Evolutionary conservation across 2,797 vertebrate species (phyloP), one percentile per base, ranked within the genome.

Genomic region (Danio tinwini): DNA sequence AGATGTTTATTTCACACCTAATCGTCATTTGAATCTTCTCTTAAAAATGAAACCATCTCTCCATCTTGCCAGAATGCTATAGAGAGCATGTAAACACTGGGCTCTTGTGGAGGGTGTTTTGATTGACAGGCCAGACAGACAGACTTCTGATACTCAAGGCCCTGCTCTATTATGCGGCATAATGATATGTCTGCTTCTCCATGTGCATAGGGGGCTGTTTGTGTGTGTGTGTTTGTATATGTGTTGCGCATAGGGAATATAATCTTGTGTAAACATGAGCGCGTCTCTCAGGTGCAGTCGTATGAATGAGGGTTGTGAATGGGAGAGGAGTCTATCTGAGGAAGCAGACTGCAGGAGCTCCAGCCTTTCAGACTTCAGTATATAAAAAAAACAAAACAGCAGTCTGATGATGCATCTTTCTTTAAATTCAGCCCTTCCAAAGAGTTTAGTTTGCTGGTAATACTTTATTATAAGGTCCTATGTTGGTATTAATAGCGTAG

Each of bases 261-360:
- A 89, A 91, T 89, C 89, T 88, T 91, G 88, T 88, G 89, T 88
- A 91, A 92, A 92, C 90, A 91, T 81, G 61, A 71, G 80, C 82
- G 50, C 78, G 81, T 84, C 85, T 90, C 86, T 89, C 91, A 92
- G 90, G 88, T 91, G 88, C 89, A 90, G 85, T 67, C 73, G 82
- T 82, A 82, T 92, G 87, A 91, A 90, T 85, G 78, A 86, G 65
- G 72, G 67, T 65, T 7, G 65, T 78, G 76, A 78, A 78, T 70
- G 58, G 71, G 56, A 59, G 67, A 62, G 39, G 45, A 40, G 47
- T 74, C 62, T 77, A 74, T 58, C 59, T 79, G 62, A 21, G 53
- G 65, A 67, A 83, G 50, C 82, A 82, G 76, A 64, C 77, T 45
- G 29, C 76, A 42, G 52, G 47, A 52, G 45, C 21, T 42, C 21